These are phyloP conservation scores for Scomber scombrus DNA, from an alignment of 2,113 vertebrate species.

Conservation along the genomic window DNA sequence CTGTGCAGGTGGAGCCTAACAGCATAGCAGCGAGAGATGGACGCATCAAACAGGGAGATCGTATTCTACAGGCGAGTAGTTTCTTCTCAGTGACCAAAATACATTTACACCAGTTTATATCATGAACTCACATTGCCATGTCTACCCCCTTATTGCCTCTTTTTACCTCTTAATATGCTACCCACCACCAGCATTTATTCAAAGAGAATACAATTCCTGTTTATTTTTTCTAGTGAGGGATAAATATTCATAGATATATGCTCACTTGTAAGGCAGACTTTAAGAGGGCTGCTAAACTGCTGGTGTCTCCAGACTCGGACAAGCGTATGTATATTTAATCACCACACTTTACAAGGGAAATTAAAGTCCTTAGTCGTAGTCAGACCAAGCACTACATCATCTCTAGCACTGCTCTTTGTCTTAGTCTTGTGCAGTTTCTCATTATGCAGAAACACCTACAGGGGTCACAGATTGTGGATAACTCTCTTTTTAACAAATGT, in stretches of 20 bases:
- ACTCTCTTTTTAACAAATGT: neutral
- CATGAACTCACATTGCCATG: neutral
- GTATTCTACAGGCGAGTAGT: slow-evolving; percentile 91
- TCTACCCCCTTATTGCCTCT: neutral
- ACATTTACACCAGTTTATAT: slow-evolving; percentile 13
- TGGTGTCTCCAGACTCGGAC: slow-evolving; percentile 17
- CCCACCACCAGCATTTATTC: too few species aligned
- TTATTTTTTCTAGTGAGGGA: neutral
- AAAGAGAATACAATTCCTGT: neutral
- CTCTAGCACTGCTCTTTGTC: slow-evolving; percentile 26
- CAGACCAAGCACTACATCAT: slow-evolving; percentile 53
- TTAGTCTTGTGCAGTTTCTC: slow-evolving; percentile 35
- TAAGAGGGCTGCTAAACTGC: slow-evolving; percentile 6
- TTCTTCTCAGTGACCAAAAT: neutral
- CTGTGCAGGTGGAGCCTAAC: slow-evolving; percentile 91
- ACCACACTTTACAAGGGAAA: slow-evolving; percentile 65
- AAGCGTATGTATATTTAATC: slow-evolving; percentile 71
- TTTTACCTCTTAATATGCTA: neutral
- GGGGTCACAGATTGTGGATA: slow-evolving; percentile 14
- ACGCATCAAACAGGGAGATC: slow-evolving; percentile 94
- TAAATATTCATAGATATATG: neutral
- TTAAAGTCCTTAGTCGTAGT: slow-evolving; percentile 58
- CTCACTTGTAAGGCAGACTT: neutral
- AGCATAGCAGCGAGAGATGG: slow-evolving; percentile 95
- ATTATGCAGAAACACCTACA: slow-evolving; percentile 25